Conservation (phyloP, 2,888 invertebrate genomes). For the Corbicula japonica region DNA sequence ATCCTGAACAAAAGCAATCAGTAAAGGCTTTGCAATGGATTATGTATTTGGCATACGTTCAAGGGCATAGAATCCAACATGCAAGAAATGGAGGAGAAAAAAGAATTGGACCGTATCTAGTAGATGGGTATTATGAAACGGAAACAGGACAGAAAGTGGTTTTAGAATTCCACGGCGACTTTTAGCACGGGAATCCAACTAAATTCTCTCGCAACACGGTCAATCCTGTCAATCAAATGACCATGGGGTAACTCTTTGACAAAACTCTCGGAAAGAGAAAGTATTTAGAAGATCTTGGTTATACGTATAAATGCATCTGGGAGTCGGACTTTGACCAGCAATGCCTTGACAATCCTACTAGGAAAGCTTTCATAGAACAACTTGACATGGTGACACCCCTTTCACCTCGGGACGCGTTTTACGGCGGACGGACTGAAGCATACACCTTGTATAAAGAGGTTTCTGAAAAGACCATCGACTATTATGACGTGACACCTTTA, state of each 20-base stretch:
- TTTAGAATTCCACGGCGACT: slow-evolving; percentile 12
- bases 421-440: slow-evolving; percentile 74
- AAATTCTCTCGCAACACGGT: background rate
- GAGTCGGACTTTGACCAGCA: slow-evolving; percentile 67
- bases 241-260: slow-evolving; percentile 8
- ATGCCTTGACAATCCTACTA: slow-evolving; percentile 36
- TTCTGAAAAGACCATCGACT: slow-evolving; percentile 58
- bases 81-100: slow-evolving; percentile 13
- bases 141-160: slow-evolving; percentile 2
- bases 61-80: background rate
- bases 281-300: slow-evolving; percentile 17
- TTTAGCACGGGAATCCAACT: slow-evolving; percentile 2
- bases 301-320: slow-evolving; percentile 63
- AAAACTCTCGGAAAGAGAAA: slow-evolving; percentile 3
- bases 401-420: slow-evolving; percentile 74
- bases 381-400: slow-evolving; percentile 44
- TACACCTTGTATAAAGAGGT: slow-evolving; percentile 66
- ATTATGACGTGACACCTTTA: slow-evolving; percentile 63
- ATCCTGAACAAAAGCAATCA: slow-evolving; percentile 8
- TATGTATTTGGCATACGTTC: background rate
- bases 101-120: slow-evolving; percentile 4
- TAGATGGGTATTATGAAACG: slow-evolving; percentile 10
- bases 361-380: slow-evolving; percentile 40
- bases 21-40: slow-evolving; percentile 12
- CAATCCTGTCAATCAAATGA: slow-evolving; percentile 2